Base-by-base conservation (phyloP, 1,140 invertebrate genomes). In the Tetranychus cinnabarinus region DNA sequence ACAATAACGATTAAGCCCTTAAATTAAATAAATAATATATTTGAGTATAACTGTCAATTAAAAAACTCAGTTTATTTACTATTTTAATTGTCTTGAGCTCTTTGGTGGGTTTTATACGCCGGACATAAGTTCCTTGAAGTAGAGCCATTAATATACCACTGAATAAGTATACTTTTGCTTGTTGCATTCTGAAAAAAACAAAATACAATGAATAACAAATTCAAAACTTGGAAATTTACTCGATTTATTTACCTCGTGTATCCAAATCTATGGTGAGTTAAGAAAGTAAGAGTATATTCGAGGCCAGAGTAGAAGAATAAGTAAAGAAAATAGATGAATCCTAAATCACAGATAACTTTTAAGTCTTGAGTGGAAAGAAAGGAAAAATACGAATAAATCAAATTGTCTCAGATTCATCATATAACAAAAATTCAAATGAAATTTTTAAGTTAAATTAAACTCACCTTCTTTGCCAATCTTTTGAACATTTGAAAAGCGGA, bases 281-380 rank as follows among this genome's bases (percentile, higher is more conserved):
- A 76, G 74, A 98, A 99, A 47, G 91, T 95, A 37, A 99, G 75
- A 1, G 93, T 97, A 70, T 97, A 98, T 73, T 99, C 95, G 45
- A 98, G 75, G 1, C 92, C 93, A 60, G 92, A 96, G 70, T 96
- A 99, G 34, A 97, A 77, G 69, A 98, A 93, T 48, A 99, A 75
- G 73, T 95, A 98, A 1, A 93, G 70, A 71, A 98, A 97, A 73
- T 97, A 97, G 33, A 89, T 81, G 42, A 78, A 66, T 58, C 92
- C 92, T 61, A 96, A 75, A 48, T 75, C 77, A 66, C 79, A 79
- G 56, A 97, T 73, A 62, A 79, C 74, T 62, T 73, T 70, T 50
- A 78, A 73, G 70, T 86, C 82, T 77, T 6, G 10, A 6, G 39
- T 68, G 62, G 69, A 67, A 62, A 23, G 56, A 64, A 66, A 56